Evolutionary conservation across 1,140 invertebrate species (phyloP).

Genomic region (Myzus persicae): DNA sequence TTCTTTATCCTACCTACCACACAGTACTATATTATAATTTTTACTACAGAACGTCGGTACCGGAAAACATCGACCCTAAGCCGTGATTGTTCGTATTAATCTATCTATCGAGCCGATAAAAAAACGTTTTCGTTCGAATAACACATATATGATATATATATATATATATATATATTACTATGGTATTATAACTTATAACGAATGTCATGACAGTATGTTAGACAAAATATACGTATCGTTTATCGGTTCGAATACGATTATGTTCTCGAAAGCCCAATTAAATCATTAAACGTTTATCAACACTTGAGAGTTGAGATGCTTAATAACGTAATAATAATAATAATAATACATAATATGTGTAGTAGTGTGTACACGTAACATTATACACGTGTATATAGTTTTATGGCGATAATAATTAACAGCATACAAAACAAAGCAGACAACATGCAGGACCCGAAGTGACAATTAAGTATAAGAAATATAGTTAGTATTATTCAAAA

Average conservation of each 20-base stretch:
- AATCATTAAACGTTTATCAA: slow-evolving; percentile 13
- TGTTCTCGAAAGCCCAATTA: slow-evolving; percentile 24
- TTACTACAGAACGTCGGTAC: too few relatives aligned
- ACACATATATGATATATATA: too few relatives aligned
- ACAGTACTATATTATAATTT: too few relatives aligned
- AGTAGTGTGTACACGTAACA: too few relatives aligned
- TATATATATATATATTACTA: too few relatives aligned
- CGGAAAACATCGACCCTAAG: neutral
- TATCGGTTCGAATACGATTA: neutral
- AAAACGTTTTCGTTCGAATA: neutral
- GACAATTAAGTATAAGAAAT: neutral
- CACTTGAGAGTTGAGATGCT: neutral
- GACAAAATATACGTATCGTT: neutral
- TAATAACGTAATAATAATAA: neutral
- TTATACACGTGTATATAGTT: neutral
- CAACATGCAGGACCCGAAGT: neutral
- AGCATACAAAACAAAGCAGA: neutral
- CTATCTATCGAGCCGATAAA: neutral
- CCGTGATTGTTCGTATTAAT: neutral
- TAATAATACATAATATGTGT: neutral
- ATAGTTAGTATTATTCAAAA: too few relatives aligned
- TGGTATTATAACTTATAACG: neutral
- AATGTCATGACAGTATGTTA: neutral
- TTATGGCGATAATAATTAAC: neutral
- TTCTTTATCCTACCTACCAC: too few relatives aligned